Conservation (phyloP, 2,888 invertebrate species). For the Thelaira solivaga region DNA sequence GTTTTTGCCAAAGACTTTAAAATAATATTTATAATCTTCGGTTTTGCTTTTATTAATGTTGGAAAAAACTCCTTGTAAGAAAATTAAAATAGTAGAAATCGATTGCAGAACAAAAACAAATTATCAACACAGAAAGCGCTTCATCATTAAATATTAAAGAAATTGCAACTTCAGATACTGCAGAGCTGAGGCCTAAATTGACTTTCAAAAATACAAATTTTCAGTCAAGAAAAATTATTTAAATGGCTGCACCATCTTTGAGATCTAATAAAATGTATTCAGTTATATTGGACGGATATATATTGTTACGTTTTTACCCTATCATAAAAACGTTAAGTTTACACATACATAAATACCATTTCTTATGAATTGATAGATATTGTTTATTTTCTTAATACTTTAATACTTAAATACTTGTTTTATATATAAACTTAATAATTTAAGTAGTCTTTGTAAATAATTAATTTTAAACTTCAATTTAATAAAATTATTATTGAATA, state of each 20-base stretch:
- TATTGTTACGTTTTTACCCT: no score
- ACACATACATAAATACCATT: slow-evolving; percentile 94
- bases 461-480: no score
- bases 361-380: no score
- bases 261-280: slow-evolving; percentile 95
- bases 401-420: no score
- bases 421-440: no score
- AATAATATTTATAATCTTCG: no score
- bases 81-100: background rate
- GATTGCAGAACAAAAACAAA: background rate
- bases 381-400: no score
- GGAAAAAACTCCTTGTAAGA: slow-evolving; percentile 30
- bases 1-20: no score
- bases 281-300: no score
- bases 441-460: no score
- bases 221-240: slow-evolving; percentile 86
- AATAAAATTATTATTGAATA: no score
- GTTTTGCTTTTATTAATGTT: slow-evolving; percentile 34
- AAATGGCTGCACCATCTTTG: slow-evolving; percentile 94
- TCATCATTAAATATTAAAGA: background rate
- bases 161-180: background rate
- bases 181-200: slow-evolving; percentile 45
- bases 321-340: slow-evolving; percentile 91
- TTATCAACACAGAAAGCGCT: background rate
- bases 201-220: slow-evolving; percentile 81